These are phyloP conservation scores for Neoseiulus cucumeris DNA, from an alignment of 1,140 invertebrate genomes.

Conservation along the genomic window DNA sequence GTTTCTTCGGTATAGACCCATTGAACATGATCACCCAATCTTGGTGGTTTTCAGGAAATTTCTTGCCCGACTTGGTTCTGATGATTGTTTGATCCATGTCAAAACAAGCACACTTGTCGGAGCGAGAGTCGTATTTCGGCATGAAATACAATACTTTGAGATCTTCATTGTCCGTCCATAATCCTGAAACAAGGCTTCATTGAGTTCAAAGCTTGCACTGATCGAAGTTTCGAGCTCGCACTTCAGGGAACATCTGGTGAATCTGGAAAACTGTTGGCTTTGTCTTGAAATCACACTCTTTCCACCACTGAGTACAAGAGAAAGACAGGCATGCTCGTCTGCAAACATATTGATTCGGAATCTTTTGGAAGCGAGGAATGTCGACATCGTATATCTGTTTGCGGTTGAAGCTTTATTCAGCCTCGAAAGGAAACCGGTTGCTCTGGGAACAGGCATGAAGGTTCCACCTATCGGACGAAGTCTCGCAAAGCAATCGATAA, in stretches of 20 bases:
- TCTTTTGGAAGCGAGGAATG: no score
- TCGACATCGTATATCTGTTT: no score
- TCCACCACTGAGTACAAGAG: no score
- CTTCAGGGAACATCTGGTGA: not conserved
- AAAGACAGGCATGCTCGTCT: no score
- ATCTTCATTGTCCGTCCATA: not conserved
- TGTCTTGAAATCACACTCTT: not conserved
- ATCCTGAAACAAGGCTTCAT: not conserved
- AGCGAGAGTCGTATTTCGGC: not conserved
- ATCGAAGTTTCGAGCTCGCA: not conserved
- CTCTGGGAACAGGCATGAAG: no score
- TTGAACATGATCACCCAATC: constrained; percentile 18
- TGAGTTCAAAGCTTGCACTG: not conserved
- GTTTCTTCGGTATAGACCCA: not conserved
- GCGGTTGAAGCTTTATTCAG: no score
- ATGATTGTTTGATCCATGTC: constrained; percentile 19
- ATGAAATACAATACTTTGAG: not conserved
- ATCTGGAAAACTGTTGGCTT: not conserved
- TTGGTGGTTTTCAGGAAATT: constrained; percentile 15
- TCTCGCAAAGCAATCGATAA: no score
- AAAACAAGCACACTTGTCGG: constrained; percentile 16
- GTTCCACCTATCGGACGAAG: no score
- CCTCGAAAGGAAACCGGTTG: no score
- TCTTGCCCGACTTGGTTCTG: constrained; percentile 13
- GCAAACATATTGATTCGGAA: no score